Evolutionary conservation across 2,113 vertebrate genomes (phyloP), one percentile per base, ranked within the genome.

Genomic region (Mormoops blainvillei): DNA sequence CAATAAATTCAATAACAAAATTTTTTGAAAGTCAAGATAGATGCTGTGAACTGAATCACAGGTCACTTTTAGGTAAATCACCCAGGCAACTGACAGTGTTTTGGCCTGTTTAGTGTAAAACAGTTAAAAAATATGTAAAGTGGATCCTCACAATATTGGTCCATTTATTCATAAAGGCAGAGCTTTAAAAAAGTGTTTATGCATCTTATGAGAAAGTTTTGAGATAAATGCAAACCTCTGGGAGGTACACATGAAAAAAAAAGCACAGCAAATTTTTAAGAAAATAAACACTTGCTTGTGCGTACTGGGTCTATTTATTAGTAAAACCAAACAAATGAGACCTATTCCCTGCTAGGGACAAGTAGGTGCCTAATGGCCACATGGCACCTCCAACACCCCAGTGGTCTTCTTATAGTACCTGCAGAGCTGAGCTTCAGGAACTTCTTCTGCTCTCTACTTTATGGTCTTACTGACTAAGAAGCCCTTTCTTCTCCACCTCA

Each of bases 291-390:
- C 58, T 94, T 77, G 70, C 38, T 45, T 13, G 15, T 80, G 80
- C 12, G 67, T 12, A 4, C 31, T 56, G 58, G 76, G 68, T 87
- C 87, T 58, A 50, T 56, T 70, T 78, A 38, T 87, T 76, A 83
- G 50, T 38, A 22, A 94, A 83, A 76, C 9, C 19, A 94, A 84
- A 94, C 77, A 93, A 81, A 88, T 61, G 68, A 95, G 36, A 67
- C 38, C 45, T 81, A 15, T 87, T 85, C 56, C 43, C 12, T 67
- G 22, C 20, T 63, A 56, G 4, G 26, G n/a, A 76, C 24, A 15
- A 73, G 10, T 41, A 16, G 63, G 10, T 48, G 26, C 52, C 71
- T 20, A 3, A 7, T 14, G 67, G 15, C 18, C 4, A 0, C 10
- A 22, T 1, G 19, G 5, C 67, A 45, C 41, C 5, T 48, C 61